phyloP scores from a whole-genome alignment of 2,797 vertebrate species.

The Gobionotothen gibberifrons region DNA sequence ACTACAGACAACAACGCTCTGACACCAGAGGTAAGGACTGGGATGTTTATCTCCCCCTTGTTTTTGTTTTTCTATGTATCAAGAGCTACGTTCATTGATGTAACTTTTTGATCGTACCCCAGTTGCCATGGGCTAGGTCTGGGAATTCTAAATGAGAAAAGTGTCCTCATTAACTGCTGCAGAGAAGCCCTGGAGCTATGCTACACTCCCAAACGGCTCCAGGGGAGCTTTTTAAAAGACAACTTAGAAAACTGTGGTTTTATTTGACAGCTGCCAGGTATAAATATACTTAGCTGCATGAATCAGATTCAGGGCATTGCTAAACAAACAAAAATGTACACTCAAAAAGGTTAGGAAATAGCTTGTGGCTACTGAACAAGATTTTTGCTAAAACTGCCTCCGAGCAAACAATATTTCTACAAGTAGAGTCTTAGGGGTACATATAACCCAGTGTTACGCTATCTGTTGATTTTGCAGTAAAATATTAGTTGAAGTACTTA shows the following conservation, averaged over 20 bases:
- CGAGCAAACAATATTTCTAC: slow-evolving; percentile 40
- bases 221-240: slow-evolving; percentile 40
- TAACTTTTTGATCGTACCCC: slow-evolving; percentile 6
- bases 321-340: not conserved
- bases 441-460: slow-evolving; percentile 43
- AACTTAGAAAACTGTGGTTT: slow-evolving; percentile 41
- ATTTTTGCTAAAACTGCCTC: slow-evolving; percentile 29
- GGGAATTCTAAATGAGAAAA: slow-evolving; percentile 28
- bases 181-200: slow-evolving; percentile 29
- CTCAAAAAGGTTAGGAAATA: slow-evolving; percentile 12
- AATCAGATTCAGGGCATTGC: slow-evolving; percentile 27
- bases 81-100: not conserved
- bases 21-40: slow-evolving; percentile 93
- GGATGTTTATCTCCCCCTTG: not conserved
- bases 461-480: slow-evolving; percentile 63
- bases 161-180: slow-evolving; percentile 33
- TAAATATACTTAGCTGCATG: slow-evolving; percentile 39
- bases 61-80: not conserved
- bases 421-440: slow-evolving; percentile 40
- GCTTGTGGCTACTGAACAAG: slow-evolving; percentile 2
- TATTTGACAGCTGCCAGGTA: slow-evolving; percentile 55
- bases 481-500: slow-evolving; percentile 45
- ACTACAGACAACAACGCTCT: slow-evolving; percentile 97
- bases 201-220: slow-evolving; percentile 31
- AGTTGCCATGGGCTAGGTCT: slow-evolving; percentile 18